Conservation (phyloP, 2,888 invertebrate species). For the Yponomeuta sedellus region DNA sequence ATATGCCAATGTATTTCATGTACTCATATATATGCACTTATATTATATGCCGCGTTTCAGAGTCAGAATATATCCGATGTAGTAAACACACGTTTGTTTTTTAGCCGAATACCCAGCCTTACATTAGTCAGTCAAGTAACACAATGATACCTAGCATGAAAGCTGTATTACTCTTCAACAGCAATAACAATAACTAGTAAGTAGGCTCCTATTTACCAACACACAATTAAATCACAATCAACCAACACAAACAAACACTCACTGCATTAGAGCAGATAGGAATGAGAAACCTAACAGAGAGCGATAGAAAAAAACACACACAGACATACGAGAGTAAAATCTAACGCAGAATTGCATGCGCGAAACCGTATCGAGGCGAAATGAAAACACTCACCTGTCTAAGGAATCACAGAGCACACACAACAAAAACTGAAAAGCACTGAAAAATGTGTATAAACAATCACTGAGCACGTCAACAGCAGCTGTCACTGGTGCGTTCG, state of each 20-base stretch:
- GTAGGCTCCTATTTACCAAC: neutral
- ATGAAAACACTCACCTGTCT: constrained; percentile 10
- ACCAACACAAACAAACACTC: neutral
- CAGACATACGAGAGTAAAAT: constrained; percentile 10
- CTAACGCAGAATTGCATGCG: constrained; percentile 12
- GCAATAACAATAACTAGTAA: neutral
- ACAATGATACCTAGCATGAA: too few species aligned
- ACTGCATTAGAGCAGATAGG: neutral
- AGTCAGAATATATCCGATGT: too few species aligned
- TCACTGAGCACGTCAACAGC: constrained; percentile 4
- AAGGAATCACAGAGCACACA: neutral
- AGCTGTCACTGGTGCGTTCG: constrained; percentile 13
- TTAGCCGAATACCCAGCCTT: too few species aligned
- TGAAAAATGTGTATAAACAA: neutral
- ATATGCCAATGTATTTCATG: too few species aligned
- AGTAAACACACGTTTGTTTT: too few species aligned
- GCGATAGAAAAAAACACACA: constrained; percentile 1
- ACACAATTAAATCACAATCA: neutral
- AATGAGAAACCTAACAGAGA: constrained; percentile 10
- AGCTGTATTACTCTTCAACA: too few species aligned
- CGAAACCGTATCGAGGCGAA: constrained; percentile 3
- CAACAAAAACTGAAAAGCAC: constrained; percentile 4
- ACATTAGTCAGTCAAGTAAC: too few species aligned
- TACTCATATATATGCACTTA: too few species aligned
- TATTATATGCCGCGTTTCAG: too few species aligned